phyloP scores from a whole-genome alignment of 2,888 invertebrate genomes.

The Tipula unca region DNA sequence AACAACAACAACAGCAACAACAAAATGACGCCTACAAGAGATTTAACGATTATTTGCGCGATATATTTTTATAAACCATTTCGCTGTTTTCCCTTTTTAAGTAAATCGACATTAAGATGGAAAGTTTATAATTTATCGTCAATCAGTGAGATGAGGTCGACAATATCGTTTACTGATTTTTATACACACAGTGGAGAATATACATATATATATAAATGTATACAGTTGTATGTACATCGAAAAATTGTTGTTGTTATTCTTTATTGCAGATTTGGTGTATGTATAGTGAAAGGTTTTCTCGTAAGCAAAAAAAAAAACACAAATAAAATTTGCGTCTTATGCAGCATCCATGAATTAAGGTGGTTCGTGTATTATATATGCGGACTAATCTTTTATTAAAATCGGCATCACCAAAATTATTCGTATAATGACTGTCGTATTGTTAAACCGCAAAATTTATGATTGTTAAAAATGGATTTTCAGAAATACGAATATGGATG shows the following conservation, averaged over 20 bases:
- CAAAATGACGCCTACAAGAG: not conserved
- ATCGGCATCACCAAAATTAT: not conserved
- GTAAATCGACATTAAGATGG: slow-evolving; percentile 2
- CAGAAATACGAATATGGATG: too few species aligned
- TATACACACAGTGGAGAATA: not conserved
- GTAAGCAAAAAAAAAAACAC: too few species aligned
- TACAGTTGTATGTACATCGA: not conserved
- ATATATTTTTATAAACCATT: not conserved
- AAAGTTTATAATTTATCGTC: slow-evolving; percentile 14
- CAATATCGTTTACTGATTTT: slow-evolving; percentile 8
- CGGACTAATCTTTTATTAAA: not conserved
- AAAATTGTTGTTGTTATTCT: not conserved
- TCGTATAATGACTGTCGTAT: too few species aligned
- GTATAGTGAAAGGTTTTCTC: not conserved
- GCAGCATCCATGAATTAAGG: not conserved
- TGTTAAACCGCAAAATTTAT: too few species aligned
- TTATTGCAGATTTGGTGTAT: not conserved
- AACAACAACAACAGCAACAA: not conserved
- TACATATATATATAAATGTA: too few species aligned
- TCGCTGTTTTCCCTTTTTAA: slow-evolving; percentile 8
- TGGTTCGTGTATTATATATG: not conserved
- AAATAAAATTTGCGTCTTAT: not conserved
- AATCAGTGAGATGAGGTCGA: slow-evolving; percentile 14
- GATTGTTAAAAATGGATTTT: too few species aligned
- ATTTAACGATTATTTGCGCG: slow-evolving; percentile 14